Evolutionary conservation across 2,113 vertebrate species (phyloP).

Genomic region (Reinhardtius hippoglossoides): DNA sequence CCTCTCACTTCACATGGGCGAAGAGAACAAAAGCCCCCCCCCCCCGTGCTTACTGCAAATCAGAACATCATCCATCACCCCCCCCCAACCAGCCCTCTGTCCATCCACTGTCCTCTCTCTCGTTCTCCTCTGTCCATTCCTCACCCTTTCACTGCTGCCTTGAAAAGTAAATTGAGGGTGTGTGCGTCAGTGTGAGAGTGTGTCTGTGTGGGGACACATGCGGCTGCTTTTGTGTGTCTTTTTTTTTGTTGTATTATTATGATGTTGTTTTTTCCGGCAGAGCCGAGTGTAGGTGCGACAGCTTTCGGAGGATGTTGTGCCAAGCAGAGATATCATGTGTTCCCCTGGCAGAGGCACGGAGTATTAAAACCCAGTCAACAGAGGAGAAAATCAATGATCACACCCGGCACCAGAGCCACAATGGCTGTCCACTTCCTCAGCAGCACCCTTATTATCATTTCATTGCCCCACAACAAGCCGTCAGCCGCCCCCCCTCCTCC

Average conservation of each 20-base stretch:
- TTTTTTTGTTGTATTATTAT: too few relatives aligned
- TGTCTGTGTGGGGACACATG: not conserved
- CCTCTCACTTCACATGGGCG: constrained; percentile 11
- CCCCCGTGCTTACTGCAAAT: not conserved
- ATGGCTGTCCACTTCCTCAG: constrained; percentile 62
- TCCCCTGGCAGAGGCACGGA: constrained; percentile 59
- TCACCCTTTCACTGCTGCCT: constrained; percentile 28
- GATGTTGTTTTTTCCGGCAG: not conserved
- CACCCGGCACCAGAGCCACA: constrained; percentile 56
- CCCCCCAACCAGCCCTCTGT: not conserved
- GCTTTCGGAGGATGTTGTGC: constrained; percentile 9
- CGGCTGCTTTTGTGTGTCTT: too few relatives aligned
- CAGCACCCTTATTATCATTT: constrained; percentile 74
- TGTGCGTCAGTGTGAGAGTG: constrained; percentile 9
- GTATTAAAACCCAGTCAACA: constrained; percentile 75
- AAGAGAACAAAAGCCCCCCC: constrained; percentile 28
- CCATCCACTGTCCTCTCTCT: constrained; percentile 1
- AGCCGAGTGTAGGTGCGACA: not conserved
- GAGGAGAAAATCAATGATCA: constrained; percentile 81
- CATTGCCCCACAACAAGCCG: constrained; percentile 62
- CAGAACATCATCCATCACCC: not conserved
- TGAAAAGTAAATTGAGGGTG: constrained; percentile 25
- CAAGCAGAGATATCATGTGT: constrained; percentile 46
- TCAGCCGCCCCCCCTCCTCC: constrained; percentile 37
- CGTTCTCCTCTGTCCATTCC: not conserved